Evolutionary conservation across 2,113 vertebrate genomes (phyloP).

Genomic region (Stigmatopora nigra): DNA sequence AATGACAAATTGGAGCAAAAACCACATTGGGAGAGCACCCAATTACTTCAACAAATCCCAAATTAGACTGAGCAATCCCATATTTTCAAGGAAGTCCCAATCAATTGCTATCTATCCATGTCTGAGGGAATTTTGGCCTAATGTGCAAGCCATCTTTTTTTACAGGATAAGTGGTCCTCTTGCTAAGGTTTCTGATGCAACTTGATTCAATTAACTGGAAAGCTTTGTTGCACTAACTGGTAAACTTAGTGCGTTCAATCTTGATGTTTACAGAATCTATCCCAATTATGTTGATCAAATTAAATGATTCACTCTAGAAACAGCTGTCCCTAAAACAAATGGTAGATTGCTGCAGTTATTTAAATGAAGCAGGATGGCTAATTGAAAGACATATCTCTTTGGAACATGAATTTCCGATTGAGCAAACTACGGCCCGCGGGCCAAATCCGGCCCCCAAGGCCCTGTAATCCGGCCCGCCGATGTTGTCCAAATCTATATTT

Average conservation of each 20-base stretch:
- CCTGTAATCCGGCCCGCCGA: no score
- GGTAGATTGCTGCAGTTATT: constrained; percentile 67
- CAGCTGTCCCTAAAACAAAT: constrained; percentile 69
- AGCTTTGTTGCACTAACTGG: constrained; percentile 70
- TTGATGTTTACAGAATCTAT: constrained; percentile 77
- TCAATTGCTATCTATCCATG: constrained; percentile 70
- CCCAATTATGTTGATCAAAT: constrained; percentile 75
- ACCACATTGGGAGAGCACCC: constrained; percentile 56
- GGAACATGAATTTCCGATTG: constrained; percentile 64
- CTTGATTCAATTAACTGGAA: constrained; percentile 74
- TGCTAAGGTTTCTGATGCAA: constrained; percentile 62
- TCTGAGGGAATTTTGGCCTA: constrained; percentile 66
- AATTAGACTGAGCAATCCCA: constrained; percentile 60
- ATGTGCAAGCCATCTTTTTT: constrained; percentile 65
- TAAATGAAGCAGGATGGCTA: constrained; percentile 66
- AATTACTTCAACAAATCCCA: constrained; percentile 65
- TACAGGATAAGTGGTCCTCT: constrained; percentile 68
- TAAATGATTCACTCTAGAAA: constrained; percentile 68
- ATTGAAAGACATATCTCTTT: constrained; percentile 65
- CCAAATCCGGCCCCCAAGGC: no score
- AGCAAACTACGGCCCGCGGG: no score
- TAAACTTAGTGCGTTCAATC: constrained; percentile 73
- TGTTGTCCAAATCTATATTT: no score
- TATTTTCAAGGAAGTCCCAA: constrained; percentile 72
- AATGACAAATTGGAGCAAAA: constrained; percentile 65